Base-by-base conservation (phyloP, 2,888 invertebrate genomes). In the Oscheius sp. region DNA sequence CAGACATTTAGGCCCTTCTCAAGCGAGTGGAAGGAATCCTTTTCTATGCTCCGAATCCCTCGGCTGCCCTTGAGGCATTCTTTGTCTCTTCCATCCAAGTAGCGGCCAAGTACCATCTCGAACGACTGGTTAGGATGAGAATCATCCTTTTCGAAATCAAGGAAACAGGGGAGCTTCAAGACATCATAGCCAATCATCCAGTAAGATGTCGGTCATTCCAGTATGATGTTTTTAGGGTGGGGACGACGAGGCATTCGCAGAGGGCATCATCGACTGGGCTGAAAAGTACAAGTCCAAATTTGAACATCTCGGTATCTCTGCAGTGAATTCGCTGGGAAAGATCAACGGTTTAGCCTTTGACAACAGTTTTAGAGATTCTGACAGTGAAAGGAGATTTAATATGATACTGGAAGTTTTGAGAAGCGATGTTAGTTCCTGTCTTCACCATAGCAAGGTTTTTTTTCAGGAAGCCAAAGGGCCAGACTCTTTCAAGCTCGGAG, bases 221-320 rank as follows among this genome's bases (percentile, higher is more conserved):
- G 21, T 21, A 21, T 21, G 21, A 21, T 21, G 21, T 21, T 48
- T 48, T 48, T 1, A 63, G 63, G 63, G 63, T n/a, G 63, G 63
- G 48, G 48, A n/a, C 48, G 47, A 63, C n/a, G 63, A 63, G 29
- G 63, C 47, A 11, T 63, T 63, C 48, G 63, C 63, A 2, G 63
- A 47, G n/a, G 63, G 63, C 10, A 63, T 63, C 21, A 63, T 63
- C 63, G 13, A 63, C 10, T 63, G 63, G 63, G 63, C 63, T 48
- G 63, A 63, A 11, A 63, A 47, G 10, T 63, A 48, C 29, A 47
- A 63, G 33, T 0, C 47, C 48, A 42, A 47, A 33, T 63, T 63
- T 29, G 63, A 63, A 29, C 10, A 21, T 7, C 63, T 63, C 5
- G 63, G 29, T 0, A 63, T 63, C 5, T 63, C 63, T 5, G 63